Evolutionary conservation across 2,888 invertebrate genomes (phyloP).

Genomic region (Arctia plantaginis): DNA sequence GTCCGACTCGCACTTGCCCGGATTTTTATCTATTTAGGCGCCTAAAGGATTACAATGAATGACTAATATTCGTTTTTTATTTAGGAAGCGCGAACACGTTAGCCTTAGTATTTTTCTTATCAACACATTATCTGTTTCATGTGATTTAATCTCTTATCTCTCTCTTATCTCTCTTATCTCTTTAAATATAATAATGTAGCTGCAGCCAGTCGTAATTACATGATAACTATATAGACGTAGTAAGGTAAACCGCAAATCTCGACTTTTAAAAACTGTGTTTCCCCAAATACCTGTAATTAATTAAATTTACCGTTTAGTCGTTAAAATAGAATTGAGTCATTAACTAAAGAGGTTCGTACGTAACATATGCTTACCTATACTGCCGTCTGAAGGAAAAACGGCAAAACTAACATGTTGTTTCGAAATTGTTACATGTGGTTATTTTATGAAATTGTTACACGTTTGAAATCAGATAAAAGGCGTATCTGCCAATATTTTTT

Average conservation of each 20-base stretch:
- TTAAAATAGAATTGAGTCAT: constrained; percentile 4
- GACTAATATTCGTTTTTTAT: neutral
- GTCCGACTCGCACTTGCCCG: too few relatives aligned
- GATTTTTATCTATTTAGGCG: neutral
- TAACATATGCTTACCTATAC: too few relatives aligned
- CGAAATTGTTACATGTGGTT: too few relatives aligned
- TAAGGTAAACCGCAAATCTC: neutral
- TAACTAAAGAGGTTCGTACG: neutral
- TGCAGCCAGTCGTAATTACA: neutral
- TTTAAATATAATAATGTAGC: neutral
- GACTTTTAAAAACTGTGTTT: neutral
- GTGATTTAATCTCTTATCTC: neutral
- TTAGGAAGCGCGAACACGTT: neutral
- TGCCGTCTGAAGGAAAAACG: too few relatives aligned
- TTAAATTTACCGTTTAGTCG: neutral
- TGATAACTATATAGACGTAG: neutral
- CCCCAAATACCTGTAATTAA: neutral
- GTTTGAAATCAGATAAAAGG: too few relatives aligned
- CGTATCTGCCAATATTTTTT: too few relatives aligned
- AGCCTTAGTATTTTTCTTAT: neutral
- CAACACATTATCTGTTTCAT: neutral
- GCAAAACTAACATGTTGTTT: too few relatives aligned
- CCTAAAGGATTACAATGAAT: neutral
- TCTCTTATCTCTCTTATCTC: too few relatives aligned
- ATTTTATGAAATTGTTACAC: too few relatives aligned